Percentiles rank a stretch among this genome's conserved stretches.
Conservation (phyloP, 2,113 vertebrate species). For the Nesoenas mayeri region DNA sequence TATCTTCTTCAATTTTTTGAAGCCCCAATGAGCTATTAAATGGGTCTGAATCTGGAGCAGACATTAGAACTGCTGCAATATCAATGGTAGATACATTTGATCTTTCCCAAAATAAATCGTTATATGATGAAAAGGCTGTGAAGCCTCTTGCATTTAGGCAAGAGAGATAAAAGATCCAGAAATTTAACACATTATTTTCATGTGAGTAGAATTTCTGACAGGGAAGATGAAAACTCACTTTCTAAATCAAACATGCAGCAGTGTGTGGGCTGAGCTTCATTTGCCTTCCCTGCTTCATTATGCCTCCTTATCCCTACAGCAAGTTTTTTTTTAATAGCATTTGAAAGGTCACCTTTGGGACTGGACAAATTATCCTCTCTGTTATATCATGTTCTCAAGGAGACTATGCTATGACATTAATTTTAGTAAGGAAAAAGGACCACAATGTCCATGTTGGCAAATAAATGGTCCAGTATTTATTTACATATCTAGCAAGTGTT, state of each 20-base stretch:
- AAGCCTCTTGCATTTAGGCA: background rate
- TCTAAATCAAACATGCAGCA: conserved; percentile 15
- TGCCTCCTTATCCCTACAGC: conserved; percentile 30
- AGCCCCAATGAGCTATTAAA: background rate
- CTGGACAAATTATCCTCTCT: conserved; percentile 58
- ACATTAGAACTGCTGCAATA: background rate
- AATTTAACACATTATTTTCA: conserved; percentile 5
- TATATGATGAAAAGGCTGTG: background rate
- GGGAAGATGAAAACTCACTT: conserved; percentile 49
- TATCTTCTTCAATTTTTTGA: background rate
- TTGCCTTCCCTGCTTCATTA: conserved; percentile 40
- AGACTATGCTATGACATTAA: conserved; percentile 17
- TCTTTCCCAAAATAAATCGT: background rate
- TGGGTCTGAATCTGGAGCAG: background rate
- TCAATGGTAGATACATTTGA: background rate
- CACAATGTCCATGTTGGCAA: background rate
- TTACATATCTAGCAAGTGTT: conserved; percentile 39
- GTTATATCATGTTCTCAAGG: conserved; percentile 49
- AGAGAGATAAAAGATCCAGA: background rate
- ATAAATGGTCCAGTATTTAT: conserved; percentile 61
- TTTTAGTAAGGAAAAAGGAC: conserved; percentile 21
- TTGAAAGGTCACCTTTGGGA: conserved; percentile 56
- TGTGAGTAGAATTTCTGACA: background rate
- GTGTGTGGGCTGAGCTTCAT: conserved; percentile 2
- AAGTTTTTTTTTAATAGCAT: background rate